Evolutionary conservation across 2,888 invertebrate species (phyloP).

Genomic region (Caenorhabditis zanzibari): DNA sequence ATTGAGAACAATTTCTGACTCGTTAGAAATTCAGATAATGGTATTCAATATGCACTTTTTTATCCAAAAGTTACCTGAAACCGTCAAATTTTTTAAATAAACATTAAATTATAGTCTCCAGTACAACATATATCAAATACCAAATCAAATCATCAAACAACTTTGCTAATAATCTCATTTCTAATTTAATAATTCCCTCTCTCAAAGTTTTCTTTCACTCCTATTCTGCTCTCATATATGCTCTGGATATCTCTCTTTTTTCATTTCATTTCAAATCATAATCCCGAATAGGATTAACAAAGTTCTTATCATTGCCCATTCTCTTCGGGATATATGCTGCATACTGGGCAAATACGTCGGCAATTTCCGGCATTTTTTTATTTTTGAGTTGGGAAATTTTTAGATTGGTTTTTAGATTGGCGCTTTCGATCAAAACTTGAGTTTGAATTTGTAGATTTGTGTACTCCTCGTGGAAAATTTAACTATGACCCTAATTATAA

Average conservation of each 20-base stretch:
- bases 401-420: neutral
- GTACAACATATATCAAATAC: neutral
- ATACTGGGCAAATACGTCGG: slow-evolving; percentile 14
- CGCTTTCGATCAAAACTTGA: too few relatives aligned
- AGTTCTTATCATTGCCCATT: slow-evolving; percentile 51
- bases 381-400: slow-evolving; percentile 3
- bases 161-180: neutral
- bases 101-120: too few relatives aligned
- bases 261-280: slow-evolving; percentile 14
- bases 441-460: too few relatives aligned
- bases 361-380: slow-evolving; percentile 19
- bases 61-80: too few relatives aligned
- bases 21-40: too few relatives aligned
- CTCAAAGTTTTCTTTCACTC: neutral
- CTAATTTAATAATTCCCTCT: slow-evolving; percentile 48
- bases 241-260: neutral
- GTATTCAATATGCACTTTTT: too few relatives aligned
- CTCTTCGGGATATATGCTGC: slow-evolving; percentile 7
- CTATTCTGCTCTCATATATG: neutral
- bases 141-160: slow-evolving; percentile 15
- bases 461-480: too few relatives aligned
- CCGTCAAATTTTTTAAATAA: too few relatives aligned
- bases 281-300: slow-evolving; percentile 34
- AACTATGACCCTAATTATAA: too few relatives aligned
- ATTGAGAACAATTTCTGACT: too few relatives aligned